Base-by-base conservation (phyloP, 2,888 invertebrate species). In the Metopia argyrocephala region DNA sequence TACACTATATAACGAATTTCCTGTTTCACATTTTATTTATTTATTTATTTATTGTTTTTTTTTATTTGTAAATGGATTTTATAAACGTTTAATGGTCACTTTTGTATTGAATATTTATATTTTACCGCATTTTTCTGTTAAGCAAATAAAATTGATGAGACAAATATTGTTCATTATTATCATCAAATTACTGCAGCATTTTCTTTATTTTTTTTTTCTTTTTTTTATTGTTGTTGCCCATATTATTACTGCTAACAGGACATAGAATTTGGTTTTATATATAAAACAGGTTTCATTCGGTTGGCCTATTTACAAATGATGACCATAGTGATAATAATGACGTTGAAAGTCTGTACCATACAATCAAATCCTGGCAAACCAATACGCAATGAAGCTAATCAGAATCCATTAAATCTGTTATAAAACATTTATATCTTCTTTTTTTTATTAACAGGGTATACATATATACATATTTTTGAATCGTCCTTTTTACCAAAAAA, bases 381-480 rank as follows among this genome's bases (percentile, higher is more conserved):
- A 81, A 78, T 78, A 84, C 78, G 81, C 84, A 84, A 78, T 70
- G 82, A 82, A 85, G 81, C 84, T 83, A 83, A 84, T 83, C 83
- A 83, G 79, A 83, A 73, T 65, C 79, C 80, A 82, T 83, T 83
- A 84, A 83, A 68, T 81, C 9, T 57, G 80, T 62, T 61, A 82
- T 71, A 56, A 74, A 79, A 68, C 52, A 31, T 20, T 48, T 20
- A 31, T 57, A 50, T 9, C 9, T 3, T 3, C 38, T 38, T 38
- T 38, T 38, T 38, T 38, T 38, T 38, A 15, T n/a, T 7, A 23
- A 62, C 75, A 54, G 68, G 75, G 75, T 28, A n/a, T n/a, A n/a
- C n/a, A n/a, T n/a, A n/a, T n/a, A n/a, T n/a, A n/a, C n/a, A n/a
- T n/a, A n/a, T n/a, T n/a, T n/a, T n/a, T n/a, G n/a, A n/a, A n/a